Percentiles rank a stretch among this genome's conserved stretches.
phyloP scores from a whole-genome alignment of 2,797 vertebrate species.

The Darevskia mixta region DNA sequence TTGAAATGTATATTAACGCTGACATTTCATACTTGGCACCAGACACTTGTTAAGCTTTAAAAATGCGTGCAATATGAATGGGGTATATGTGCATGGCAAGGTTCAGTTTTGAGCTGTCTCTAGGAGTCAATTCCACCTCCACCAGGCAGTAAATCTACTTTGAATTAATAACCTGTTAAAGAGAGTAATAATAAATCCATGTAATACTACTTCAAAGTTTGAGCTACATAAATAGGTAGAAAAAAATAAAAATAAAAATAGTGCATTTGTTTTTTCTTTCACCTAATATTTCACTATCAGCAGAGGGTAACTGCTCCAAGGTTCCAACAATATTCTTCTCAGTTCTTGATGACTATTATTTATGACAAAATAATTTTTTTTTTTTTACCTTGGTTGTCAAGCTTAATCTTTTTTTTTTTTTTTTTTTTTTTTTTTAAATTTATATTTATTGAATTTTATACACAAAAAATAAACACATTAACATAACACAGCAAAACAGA shows the following conservation, averaged over 20 bases:
- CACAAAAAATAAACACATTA: no score
- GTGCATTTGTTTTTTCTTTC: background rate
- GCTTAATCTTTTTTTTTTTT: no score
- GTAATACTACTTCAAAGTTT: background rate
- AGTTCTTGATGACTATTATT: no score
- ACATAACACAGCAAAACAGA: no score
- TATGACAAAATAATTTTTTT: background rate
- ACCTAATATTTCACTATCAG: background rate
- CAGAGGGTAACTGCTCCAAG: background rate
- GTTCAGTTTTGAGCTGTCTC: accelerated
- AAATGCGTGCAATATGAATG: background rate
- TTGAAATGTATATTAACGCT: background rate
- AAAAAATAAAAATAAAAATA: no score
- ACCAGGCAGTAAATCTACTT: accelerated
- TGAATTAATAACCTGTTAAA: accelerated
- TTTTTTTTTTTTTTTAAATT: no score
- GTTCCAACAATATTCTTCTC: background rate
- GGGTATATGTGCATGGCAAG: background rate
- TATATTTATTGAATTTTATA: no score
- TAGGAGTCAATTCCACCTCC: accelerated
- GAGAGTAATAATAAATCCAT: background rate
- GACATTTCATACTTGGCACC: background rate
- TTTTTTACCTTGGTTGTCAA: no score
- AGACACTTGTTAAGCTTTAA: background rate
- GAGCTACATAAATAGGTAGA: background rate